Base-by-base conservation (phyloP, 64 coral and sea anemone genomes). In the Actinia tenebrosa region DNA sequence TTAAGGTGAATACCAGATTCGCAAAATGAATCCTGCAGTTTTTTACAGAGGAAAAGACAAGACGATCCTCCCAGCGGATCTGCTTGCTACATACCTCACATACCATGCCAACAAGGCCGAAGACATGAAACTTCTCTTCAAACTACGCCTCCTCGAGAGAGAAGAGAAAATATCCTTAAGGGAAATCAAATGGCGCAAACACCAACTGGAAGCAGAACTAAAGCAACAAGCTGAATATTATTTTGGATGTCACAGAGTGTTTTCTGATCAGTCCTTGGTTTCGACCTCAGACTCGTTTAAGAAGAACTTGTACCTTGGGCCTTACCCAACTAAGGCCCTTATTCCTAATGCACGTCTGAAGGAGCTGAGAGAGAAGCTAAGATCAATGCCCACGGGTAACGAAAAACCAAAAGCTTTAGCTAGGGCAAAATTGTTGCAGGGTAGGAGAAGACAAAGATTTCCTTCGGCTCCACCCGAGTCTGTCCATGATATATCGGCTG, bases 41-140 rank as follows among this genome's bases (percentile, higher is more conserved):
- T 75, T 75, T 42, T 75, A 75, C 69, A 27, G 69, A 45, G 16
- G 50, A 1, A 81, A 52, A 23, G 50, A 81, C 17, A 81, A 81
- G 79, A 53, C 44, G 46, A 81, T 81, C 18, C 79, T 81, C 50
- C 79, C 79, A 22, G 79, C 79, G 1, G 79, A 81, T 20, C 27
- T 81, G 16, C 7, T 53, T 4, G 79, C 79, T 6, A 37, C 79
- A 44, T 81, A 81, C 27, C 43, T 50, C 23, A 53, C 79, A 18
- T 81, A 81, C 46, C 79, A 81, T 23, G 79, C 79, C 79, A 81
- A 81, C 79, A 81, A 81, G 46, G 79, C 79, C 50, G 79, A 81
- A 53, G 79, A 81, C 17, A 81, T 54, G 46, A 45, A 53, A 50
- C 79, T 81, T 3, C 27, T 81, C 19, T 50, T 50, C 43, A 10